Percentiles rank a stretch among this genome's conserved stretches.
These are phyloP conservation scores for Drosophila mauritiana DNA, from an alignment of 1,140 invertebrate genomes.

Conservation along the genomic window DNA sequence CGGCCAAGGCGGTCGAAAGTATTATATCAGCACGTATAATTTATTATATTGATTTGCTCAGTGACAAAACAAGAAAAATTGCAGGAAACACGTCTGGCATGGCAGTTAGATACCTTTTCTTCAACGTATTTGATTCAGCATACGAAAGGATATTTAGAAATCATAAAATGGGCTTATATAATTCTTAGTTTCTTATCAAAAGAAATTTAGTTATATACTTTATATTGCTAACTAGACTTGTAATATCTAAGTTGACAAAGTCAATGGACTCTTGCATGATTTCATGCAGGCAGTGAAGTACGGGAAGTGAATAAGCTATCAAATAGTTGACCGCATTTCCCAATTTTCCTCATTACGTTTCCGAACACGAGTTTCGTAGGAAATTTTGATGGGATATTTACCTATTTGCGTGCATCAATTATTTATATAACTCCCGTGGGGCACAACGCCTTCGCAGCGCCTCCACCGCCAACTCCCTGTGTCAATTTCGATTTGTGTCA, in stretches of 20 bases:
- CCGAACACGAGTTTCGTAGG: constrained; percentile 26
- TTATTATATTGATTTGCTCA: constrained; percentile 65
- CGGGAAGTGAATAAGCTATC: constrained; percentile 34
- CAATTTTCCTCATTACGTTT: constrained; percentile 36
- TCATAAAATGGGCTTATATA: background rate
- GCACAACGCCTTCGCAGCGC: background rate
- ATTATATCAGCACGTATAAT: constrained; percentile 44
- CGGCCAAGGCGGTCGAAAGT: constrained; percentile 4
- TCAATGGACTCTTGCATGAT: constrained; percentile 4
- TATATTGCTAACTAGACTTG: too few relatives aligned
- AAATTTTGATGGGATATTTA: constrained; percentile 70
- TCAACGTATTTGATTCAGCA: too few relatives aligned
- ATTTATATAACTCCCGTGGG: constrained; percentile 47
- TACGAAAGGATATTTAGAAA: background rate
- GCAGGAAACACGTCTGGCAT: background rate
- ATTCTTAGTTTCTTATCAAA: too few relatives aligned
- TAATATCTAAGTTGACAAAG: background rate
- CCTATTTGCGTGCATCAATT: constrained; percentile 79
- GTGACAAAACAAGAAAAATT: constrained; percentile 39
- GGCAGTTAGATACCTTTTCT: constrained; percentile 13
- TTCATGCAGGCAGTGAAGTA: background rate
- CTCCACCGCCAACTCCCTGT: background rate
- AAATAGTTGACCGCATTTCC: constrained; percentile 37
- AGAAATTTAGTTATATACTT: too few relatives aligned
- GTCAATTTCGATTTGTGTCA: constrained; percentile 71